Percentiles rank a stretch among this genome's conserved stretches.
Conservation (phyloP, 2,797 vertebrate species). For the Poecilia gillii region DNA sequence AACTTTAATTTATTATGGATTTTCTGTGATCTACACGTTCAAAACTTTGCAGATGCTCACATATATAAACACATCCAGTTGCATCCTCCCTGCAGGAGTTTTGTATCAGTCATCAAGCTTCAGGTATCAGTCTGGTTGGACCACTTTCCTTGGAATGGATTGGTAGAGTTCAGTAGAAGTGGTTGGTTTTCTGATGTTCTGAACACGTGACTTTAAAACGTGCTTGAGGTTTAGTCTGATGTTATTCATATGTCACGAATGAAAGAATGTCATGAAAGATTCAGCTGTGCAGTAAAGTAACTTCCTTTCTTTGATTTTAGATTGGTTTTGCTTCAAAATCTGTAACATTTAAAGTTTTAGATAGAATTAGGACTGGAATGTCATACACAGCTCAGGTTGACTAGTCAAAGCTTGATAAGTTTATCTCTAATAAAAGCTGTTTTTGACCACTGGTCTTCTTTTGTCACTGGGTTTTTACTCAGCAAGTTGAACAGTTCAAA, state of each 20-base stretch:
- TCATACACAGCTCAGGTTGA: background rate
- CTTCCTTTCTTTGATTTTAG: background rate
- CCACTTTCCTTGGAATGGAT: background rate
- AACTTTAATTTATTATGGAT: background rate
- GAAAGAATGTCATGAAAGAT: background rate
- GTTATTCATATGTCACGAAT: background rate
- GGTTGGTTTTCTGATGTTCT: background rate
- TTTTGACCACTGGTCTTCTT: background rate
- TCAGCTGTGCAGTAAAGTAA: background rate
- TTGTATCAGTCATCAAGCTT: background rate
- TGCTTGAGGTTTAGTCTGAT: background rate
- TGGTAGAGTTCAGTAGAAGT: background rate
- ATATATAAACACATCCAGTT: background rate
- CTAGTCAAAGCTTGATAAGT: background rate
- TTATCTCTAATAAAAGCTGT: background rate
- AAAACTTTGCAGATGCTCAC: background rate
- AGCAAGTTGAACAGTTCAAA: background rate
- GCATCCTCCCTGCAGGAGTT: background rate
- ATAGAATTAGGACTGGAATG: background rate
- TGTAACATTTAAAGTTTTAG: background rate
- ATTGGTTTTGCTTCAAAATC: background rate
- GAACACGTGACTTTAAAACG: background rate
- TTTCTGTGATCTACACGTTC: background rate
- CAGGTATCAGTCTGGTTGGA: background rate
- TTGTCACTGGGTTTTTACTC: background rate